Evolutionary conservation across 2,113 vertebrate genomes (phyloP).

Genomic region (Gallinago media): DNA sequence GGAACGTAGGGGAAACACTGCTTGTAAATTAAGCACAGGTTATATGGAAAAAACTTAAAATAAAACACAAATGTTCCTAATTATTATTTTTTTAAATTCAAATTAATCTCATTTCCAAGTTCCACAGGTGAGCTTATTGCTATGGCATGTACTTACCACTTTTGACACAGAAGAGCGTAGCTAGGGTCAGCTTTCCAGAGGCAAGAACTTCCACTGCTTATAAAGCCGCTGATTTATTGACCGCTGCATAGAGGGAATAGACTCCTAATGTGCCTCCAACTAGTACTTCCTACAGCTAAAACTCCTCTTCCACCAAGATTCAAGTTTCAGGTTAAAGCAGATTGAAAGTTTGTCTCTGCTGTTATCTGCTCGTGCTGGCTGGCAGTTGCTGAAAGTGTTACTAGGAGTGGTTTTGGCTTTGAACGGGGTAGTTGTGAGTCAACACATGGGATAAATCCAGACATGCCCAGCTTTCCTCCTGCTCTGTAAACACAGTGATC

Average conservation of each 20-base stretch:
- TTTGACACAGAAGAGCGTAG: not conserved
- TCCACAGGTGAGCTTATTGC: not conserved
- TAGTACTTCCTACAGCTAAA: not conserved
- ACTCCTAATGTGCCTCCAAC: not conserved
- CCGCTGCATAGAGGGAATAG: not conserved
- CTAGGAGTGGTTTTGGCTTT: constrained; percentile 59
- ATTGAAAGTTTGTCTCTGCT: not conserved
- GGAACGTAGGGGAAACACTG: not conserved
- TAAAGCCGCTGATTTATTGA: not conserved
- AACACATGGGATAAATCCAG: constrained; percentile 48
- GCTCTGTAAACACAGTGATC: constrained; percentile 26
- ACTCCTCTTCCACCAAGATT: not conserved
- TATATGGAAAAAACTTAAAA: not conserved
- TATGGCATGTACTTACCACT: constrained; percentile 21
- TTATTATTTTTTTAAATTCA: not conserved
- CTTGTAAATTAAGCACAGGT: not conserved
- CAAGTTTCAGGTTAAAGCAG: not conserved
- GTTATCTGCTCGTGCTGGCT: not conserved
- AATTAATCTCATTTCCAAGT: not conserved
- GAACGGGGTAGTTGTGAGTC: constrained; percentile 26
- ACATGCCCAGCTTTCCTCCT: constrained; percentile 29
- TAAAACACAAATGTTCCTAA: not conserved
- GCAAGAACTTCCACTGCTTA: not conserved
- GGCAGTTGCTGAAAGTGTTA: constrained; percentile 6
- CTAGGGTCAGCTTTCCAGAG: not conserved